Percentiles rank a stretch among this genome's conserved stretches.
phyloP scores from a whole-genome alignment of 2,113 vertebrate species.

The Platichthys stellatus region DNA sequence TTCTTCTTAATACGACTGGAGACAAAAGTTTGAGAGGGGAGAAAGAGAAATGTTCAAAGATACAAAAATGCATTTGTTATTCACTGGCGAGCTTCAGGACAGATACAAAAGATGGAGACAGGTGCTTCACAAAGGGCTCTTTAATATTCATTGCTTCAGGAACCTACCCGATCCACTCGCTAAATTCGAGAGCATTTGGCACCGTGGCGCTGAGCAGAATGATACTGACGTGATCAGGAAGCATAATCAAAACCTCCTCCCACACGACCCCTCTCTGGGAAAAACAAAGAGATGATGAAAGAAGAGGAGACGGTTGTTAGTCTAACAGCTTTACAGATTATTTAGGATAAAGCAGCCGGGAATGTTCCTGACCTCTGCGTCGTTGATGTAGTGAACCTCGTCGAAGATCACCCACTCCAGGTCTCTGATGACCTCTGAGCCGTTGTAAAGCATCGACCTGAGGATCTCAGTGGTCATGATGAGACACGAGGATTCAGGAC shows the following conservation, averaged over 20 bases:
- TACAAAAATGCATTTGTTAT: neutral
- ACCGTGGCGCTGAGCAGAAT: slow-evolving; percentile 93
- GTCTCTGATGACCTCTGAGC: slow-evolving; percentile 92
- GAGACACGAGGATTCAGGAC: slow-evolving; percentile 90
- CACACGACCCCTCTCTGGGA: slow-evolving; percentile 91
- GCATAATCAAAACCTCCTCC: slow-evolving; percentile 95
- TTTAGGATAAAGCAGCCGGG: too few relatives aligned
- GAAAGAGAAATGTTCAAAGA: neutral
- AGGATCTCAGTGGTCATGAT: slow-evolving; percentile 97
- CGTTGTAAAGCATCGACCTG: slow-evolving; percentile 93
- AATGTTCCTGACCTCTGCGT: slow-evolving; percentile 84
- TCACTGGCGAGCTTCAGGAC: neutral
- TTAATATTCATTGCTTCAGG: neutral
- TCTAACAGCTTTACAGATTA: neutral
- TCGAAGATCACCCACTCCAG: slow-evolving; percentile 96
- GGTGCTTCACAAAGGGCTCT: too few relatives aligned
- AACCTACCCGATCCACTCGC: slow-evolving; percentile 92
- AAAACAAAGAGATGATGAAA: neutral
- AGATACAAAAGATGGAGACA: too few relatives aligned
- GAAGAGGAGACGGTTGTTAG: neutral
- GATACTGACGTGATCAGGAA: slow-evolving; percentile 92
- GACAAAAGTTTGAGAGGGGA: neutral
- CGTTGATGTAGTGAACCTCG: slow-evolving; percentile 94
- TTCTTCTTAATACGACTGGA: slow-evolving; percentile 89
- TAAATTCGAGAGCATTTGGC: slow-evolving; percentile 92